Base-by-base conservation (phyloP, 2,888 invertebrate species). In the Mamestra brassicae region DNA sequence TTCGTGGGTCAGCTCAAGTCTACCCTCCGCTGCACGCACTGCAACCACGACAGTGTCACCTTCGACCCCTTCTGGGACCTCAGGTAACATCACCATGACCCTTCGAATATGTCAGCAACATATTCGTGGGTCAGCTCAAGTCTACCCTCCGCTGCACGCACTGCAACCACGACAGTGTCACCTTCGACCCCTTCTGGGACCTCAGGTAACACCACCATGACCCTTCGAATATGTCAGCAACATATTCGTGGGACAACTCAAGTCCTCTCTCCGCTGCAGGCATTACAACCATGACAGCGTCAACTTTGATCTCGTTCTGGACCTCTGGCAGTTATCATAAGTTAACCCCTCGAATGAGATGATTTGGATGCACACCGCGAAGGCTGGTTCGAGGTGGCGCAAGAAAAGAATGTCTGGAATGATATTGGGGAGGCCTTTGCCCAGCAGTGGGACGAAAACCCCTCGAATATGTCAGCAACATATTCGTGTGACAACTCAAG, bases 101-200 rank as follows among this genome's bases (percentile, higher is more conserved):
- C 52, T 2, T 13, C n/a, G 7, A 54, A 17, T 52, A 52, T 52
- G 52, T 52, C 50, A 13, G 3, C 4, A 15, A 50, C 15, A 50
- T 50, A 50, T 99, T 99, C 95, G 98, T 99, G 71, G 99, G 99
- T 0, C 99, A 99, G 91, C 97, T 99, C 84, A 98, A 98, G n/a
- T n/a, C n/a, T n/a, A n/a, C n/a, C n/a, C n/a, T n/a, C n/a, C n/a
- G 99, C 83, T 99, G 99, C 94, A 98, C 98, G 36, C 97, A 98
- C 83, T 99, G 99, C 94, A 98, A 98, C 74, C 98, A 99, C 94
- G 98, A 98, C 87, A 98, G 98, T 79, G 98, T 99, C 85, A 99
- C 99, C 47, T 98, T 99, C 93, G 99, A 99, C 95, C 99, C 99
- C 3, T 99, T 99, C 93, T 99, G 99, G 99, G 99, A 99, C 94